phyloP scores from a whole-genome alignment of 2,113 vertebrate genomes.

The Montifringilla adamsi region DNA sequence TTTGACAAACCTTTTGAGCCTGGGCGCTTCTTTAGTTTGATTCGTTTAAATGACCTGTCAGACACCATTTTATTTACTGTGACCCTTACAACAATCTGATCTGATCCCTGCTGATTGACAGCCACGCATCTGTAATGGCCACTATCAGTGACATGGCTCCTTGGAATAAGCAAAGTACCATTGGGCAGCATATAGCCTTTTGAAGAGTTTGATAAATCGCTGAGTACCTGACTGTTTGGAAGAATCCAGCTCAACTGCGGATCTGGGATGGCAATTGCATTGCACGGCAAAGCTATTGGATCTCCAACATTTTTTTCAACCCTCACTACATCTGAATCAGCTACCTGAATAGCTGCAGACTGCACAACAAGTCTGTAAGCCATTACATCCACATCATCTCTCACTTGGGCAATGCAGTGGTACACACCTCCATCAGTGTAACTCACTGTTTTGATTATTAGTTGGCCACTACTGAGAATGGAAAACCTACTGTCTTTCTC shows the following conservation, averaged over 20 bases:
- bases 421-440: slow-evolving; percentile 82
- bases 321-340: slow-evolving; percentile 42
- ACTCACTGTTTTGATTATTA: slow-evolving; percentile 70
- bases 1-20: slow-evolving; percentile 67
- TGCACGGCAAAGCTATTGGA: slow-evolving; percentile 75
- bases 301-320: slow-evolving; percentile 73
- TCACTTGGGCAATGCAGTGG: slow-evolving; percentile 79
- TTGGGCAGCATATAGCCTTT: slow-evolving; percentile 68
- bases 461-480: slow-evolving; percentile 71
- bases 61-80: slow-evolving; percentile 69
- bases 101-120: slow-evolving; percentile 80
- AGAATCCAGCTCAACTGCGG: slow-evolving; percentile 87
- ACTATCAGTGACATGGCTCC: slow-evolving; percentile 71
- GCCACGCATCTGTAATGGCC: slow-evolving; percentile 89
- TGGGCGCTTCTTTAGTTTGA: slow-evolving; percentile 71
- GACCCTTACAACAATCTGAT: slow-evolving; percentile 75
- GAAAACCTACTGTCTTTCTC: slow-evolving; percentile 72
- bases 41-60: slow-evolving; percentile 63
- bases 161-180: slow-evolving; percentile 78
- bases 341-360: slow-evolving; percentile 59
- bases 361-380: slow-evolving; percentile 78
- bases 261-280: slow-evolving; percentile 74
- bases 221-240: slow-evolving; percentile 74
- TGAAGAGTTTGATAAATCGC: slow-evolving; percentile 68
- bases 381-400: slow-evolving; percentile 69